Evolutionary conservation across 2,113 vertebrate species (phyloP), one percentile per base, ranked within the genome.

Genomic region (Silurus meridionalis): DNA sequence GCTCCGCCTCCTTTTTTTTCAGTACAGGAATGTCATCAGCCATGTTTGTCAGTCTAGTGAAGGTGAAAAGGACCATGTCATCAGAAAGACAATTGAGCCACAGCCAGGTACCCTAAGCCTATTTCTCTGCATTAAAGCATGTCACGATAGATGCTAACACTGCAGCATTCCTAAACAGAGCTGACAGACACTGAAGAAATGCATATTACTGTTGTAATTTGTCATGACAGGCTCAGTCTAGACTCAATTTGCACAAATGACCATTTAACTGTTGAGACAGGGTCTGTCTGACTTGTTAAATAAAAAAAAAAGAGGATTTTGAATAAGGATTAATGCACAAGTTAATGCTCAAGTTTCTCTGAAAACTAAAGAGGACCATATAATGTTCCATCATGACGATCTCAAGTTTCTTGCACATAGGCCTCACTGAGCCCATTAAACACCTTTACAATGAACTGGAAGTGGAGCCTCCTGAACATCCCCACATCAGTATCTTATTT

Each of bases 41-140:
- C 63, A 17, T 75, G 78, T 72, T 64, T 86, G 9, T 80, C 77
- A 61, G 52, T 69, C 48, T 23, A 63, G 67, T 15, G 14, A 60
- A 60, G 69, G 78, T 83, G 82, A 84, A 86, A 81, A 69, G 69
- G 53, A 71, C 61, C 77, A 78, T 89, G 78, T 61, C 78, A 84
- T 84, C 82, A 46, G 81, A 67, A 84, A 84, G 85, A 84, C 78
- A 86, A 25, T 58, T 37, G 53, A 84, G 85, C 28, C 58, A 25
- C 74, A 25, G 19, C 71, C 88, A 89, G 52, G 85, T 77, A 84
- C 71, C 28, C 63, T 52, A 28, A 57, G 82, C 57, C 66, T 72
- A 46, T 80, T 84, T 81, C 52, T 6, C 53, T 37, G 60, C 66
- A 85, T 85, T 87, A 85, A 63, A 87, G 88, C 78, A 82, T 86